phyloP scores from a whole-genome alignment of 2,113 vertebrate genomes.

The Pelmatolapia mariae region DNA sequence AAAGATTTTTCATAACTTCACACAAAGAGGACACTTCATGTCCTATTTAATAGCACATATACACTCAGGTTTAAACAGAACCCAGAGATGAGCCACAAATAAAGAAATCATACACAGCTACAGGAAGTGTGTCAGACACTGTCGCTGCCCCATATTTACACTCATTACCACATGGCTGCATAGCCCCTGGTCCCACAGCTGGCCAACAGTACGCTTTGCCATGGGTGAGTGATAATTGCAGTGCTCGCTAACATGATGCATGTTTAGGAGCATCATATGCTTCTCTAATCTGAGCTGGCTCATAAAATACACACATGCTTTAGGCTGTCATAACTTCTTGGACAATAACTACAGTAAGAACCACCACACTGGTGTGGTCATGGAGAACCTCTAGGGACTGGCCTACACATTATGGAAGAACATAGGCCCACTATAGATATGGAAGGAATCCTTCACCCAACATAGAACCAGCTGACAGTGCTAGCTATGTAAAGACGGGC shows the following conservation, averaged over 20 bases:
- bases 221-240: conserved; percentile 44
- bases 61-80: background rate
- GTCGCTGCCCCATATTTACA: conserved; percentile 46
- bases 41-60: background rate
- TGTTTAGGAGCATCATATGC: conserved; percentile 28
- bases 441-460: background rate
- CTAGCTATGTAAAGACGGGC: background rate
- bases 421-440: background rate
- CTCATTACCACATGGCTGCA: conserved; percentile 20
- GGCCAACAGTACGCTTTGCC: background rate
- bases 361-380: conserved; percentile 1
- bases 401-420: conserved; percentile 1
- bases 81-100: background rate
- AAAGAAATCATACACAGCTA: background rate
- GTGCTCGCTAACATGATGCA: conserved; percentile 15
- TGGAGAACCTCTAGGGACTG: background rate
- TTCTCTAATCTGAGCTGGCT: conserved; percentile 33
- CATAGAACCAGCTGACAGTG: background rate
- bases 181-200: conserved; percentile 38
- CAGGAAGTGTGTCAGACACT: conserved; percentile 41
- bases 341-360: conserved; percentile 1
- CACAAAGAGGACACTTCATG: background rate
- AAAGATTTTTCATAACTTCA: background rate
- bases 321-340: conserved; percentile 15
- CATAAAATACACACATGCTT: conserved; percentile 43